Evolutionary conservation across 2,888 invertebrate species (phyloP).

Genomic region (Epistrophe grossulariae): DNA sequence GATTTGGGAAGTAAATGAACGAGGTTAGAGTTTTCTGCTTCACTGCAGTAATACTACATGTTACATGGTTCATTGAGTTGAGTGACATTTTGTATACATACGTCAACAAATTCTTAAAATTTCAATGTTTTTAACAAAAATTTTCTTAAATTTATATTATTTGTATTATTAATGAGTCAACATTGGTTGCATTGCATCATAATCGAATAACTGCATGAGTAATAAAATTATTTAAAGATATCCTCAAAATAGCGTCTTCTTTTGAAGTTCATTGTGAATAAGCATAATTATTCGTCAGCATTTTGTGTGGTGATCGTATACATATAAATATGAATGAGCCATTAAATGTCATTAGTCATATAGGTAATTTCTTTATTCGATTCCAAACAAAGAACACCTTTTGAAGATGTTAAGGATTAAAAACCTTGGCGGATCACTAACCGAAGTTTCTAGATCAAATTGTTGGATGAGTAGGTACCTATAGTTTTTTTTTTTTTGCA

Average conservation of each 20-base stretch:
- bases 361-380: background rate
- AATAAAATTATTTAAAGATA: background rate
- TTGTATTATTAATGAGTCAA: background rate
- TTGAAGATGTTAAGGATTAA: background rate
- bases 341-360: background rate
- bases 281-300: constrained; percentile 10
- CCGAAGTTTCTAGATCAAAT: constrained; percentile 8
- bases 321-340: background rate
- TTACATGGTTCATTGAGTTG: no score
- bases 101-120: background rate
- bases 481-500: background rate
- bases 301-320: background rate
- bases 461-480: background rate
- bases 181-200: background rate
- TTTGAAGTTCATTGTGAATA: background rate
- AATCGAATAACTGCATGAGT: background rate
- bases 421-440: background rate
- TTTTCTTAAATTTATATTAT: background rate
- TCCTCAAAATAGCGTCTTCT: background rate
- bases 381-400: background rate
- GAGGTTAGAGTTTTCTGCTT: no score
- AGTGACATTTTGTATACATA: no score
- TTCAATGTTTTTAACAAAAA: background rate
- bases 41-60: no score
- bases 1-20: no score